Conservation (phyloP, 1,140 invertebrate genomes). For the Dufourea novaeangliae region DNA sequence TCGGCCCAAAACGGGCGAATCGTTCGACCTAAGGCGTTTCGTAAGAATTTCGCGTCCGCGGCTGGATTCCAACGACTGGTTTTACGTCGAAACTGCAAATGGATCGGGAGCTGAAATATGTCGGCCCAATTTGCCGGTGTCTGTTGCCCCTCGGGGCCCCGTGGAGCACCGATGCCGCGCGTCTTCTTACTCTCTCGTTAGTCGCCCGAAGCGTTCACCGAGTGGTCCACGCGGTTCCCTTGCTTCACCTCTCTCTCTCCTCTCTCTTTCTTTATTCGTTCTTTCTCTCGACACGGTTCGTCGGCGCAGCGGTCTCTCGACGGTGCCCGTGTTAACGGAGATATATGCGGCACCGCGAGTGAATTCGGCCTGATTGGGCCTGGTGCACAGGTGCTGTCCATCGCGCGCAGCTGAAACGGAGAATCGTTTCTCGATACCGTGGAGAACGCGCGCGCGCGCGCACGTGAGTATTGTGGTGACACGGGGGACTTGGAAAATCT, state of each 20-base stretch:
- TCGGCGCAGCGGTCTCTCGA: not conserved
- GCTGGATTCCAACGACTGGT: constrained; percentile 70
- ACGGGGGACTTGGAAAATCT: constrained; percentile 49
- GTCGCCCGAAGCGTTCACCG: constrained; percentile 52
- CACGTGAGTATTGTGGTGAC: too few species aligned
- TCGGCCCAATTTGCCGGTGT: constrained; percentile 73
- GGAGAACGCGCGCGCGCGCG: not conserved
- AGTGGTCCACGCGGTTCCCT: constrained; percentile 2
- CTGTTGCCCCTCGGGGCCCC: constrained; percentile 66
- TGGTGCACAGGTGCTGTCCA: constrained; percentile 50
- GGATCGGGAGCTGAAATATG: constrained; percentile 71
- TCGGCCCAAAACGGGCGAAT: constrained; percentile 49
- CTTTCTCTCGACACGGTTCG: not conserved
- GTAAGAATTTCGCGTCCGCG: constrained; percentile 68
- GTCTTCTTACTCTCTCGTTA: constrained; percentile 63
- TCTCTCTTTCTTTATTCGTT: not conserved
- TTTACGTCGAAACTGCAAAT: constrained; percentile 73
- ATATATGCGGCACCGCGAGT: constrained; percentile 55
- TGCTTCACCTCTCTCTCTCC: not conserved
- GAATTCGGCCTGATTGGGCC: constrained; percentile 60
- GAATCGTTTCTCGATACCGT: constrained; percentile 36
- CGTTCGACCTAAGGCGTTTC: constrained; percentile 67
- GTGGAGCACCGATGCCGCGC: constrained; percentile 6
- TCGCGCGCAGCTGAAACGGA: constrained; percentile 28
- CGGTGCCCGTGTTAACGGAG: constrained; percentile 50